Base-by-base conservation (phyloP, 2,113 vertebrate genomes). In the Silurus asotus region DNA sequence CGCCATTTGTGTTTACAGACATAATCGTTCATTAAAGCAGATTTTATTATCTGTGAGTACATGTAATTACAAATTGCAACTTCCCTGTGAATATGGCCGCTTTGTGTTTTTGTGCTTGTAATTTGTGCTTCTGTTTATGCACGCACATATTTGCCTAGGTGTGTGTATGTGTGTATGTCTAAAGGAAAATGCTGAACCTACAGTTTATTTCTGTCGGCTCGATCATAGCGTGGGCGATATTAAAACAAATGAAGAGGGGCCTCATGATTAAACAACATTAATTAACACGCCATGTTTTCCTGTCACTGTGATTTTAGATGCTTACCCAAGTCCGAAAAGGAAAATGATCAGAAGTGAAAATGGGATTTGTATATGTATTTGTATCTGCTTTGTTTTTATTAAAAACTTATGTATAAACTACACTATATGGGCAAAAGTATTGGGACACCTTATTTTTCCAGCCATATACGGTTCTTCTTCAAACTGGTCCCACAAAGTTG, bases 241-340 rank as follows among this genome's bases (percentile, higher is more conserved):
- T 85, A 83, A 78, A 86, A 83, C 76, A 83, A 75, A 72, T 58
- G 72, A 85, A 20, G 70, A 85, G 59, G 53, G 69, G 80, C 64
- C 55, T 77, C 67, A 25, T 88, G 83, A 88, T 88, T 88, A 88
- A 88, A 83, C 80, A 88, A 88, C 64, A 72, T 86, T 88, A 82
- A 86, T 88, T 88, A 85, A 86, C 53, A 48, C 55, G 72, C 84
- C 87, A 83, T 88, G 84, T 79, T 67, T 49, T 74, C 84, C 72
- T 83, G 84, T 83, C 80, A 64, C 84, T 69, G 75, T 79, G 80
- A 64, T 79, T 37, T 59, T 51, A 11, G 17, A 72, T 70, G 5
- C 64, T 77, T 88, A 70, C 45, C 56, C 13, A 80, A 80, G 77
- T 61, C 23, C 48, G 19, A 59, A 61, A 19, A 48, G 5, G 9